Conservation (phyloP, 2,888 invertebrate genomes). For the Lumbricus terrestris region DNA sequence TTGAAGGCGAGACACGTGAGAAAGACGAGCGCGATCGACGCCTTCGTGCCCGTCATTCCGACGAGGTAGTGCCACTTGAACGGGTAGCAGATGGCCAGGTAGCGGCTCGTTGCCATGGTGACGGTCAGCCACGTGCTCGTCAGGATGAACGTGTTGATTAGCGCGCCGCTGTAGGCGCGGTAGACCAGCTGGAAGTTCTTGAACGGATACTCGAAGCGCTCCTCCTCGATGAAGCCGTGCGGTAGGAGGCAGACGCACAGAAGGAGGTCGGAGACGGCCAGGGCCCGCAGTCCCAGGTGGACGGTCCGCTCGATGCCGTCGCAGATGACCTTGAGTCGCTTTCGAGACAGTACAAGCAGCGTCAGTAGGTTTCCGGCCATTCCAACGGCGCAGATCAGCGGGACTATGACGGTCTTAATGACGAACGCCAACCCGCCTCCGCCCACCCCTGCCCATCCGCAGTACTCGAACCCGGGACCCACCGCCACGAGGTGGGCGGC, state of each 20-base stretch:
- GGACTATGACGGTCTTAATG: slow-evolving; percentile 31
- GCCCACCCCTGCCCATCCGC: not conserved
- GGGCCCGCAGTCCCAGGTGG: slow-evolving; percentile 72
- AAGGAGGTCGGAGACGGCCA: slow-evolving; percentile 76
- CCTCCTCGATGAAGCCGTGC: slow-evolving; percentile 55
- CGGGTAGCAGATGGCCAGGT: slow-evolving; percentile 74
- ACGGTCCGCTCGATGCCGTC: slow-evolving; percentile 77
- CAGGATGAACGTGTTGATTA: slow-evolving; percentile 62
- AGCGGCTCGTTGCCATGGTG: slow-evolving; percentile 73
- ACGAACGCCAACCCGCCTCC: not conserved
- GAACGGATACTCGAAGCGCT: slow-evolving; percentile 19
- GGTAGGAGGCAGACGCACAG: slow-evolving; percentile 63
- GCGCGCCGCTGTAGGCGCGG: slow-evolving; percentile 46
- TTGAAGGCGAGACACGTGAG: slow-evolving; percentile 35
- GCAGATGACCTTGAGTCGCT: slow-evolving; percentile 50
- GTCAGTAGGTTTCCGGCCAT: slow-evolving; percentile 77
- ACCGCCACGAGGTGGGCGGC: not conserved
- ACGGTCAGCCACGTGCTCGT: slow-evolving; percentile 75
- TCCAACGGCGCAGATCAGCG: slow-evolving; percentile 58
- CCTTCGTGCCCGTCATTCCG: slow-evolving; percentile 59
- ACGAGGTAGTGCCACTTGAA: slow-evolving; percentile 69
- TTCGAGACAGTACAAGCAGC: slow-evolving; percentile 72
- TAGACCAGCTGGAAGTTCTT: slow-evolving; percentile 43
- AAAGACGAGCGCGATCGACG: slow-evolving; percentile 44
- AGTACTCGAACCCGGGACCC: not conserved